Evolutionary conservation across 2,888 invertebrate species (phyloP).

Genomic region (Mimas tiliae): DNA sequence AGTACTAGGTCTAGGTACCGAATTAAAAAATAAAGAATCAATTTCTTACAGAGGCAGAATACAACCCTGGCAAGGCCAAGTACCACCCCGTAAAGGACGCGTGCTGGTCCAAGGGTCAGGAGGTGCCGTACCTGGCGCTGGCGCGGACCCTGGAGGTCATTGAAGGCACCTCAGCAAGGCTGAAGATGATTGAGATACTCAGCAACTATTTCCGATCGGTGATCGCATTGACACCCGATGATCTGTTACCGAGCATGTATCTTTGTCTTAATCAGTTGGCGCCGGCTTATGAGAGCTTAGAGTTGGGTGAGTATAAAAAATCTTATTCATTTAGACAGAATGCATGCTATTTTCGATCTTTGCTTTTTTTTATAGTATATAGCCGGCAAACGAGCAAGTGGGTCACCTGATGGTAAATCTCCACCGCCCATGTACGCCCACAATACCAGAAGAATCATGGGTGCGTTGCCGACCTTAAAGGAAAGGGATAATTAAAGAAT

Average conservation of each 20-base stretch:
- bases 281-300: constrained; percentile 93
- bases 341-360: too few species aligned
- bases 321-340: too few species aligned
- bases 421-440: too few species aligned
- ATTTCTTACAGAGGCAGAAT: constrained; percentile 67
- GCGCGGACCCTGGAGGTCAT: constrained; percentile 95
- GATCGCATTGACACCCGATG: constrained; percentile 93
- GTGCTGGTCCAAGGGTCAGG: constrained; percentile 90
- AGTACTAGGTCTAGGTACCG: too few species aligned
- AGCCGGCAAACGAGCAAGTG: too few species aligned
- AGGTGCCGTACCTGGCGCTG: constrained; percentile 96
- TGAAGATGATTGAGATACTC: constrained; percentile 96
- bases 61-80: constrained; percentile 88
- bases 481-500: too few species aligned
- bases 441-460: too few species aligned
- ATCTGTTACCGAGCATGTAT: constrained; percentile 95
- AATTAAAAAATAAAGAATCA: too few species aligned
- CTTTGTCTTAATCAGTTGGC: constrained; percentile 98
- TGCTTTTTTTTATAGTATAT: too few species aligned
- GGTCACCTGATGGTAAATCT: too few species aligned
- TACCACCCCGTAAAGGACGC: constrained; percentile 95
- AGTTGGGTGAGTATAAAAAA: constrained; percentile 81
- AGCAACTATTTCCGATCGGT: constrained; percentile 96
- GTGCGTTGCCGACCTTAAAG: too few species aligned
- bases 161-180: constrained; percentile 92